Conservation (phyloP, 2,797 vertebrate genomes). For the Agapornis canus region DNA sequence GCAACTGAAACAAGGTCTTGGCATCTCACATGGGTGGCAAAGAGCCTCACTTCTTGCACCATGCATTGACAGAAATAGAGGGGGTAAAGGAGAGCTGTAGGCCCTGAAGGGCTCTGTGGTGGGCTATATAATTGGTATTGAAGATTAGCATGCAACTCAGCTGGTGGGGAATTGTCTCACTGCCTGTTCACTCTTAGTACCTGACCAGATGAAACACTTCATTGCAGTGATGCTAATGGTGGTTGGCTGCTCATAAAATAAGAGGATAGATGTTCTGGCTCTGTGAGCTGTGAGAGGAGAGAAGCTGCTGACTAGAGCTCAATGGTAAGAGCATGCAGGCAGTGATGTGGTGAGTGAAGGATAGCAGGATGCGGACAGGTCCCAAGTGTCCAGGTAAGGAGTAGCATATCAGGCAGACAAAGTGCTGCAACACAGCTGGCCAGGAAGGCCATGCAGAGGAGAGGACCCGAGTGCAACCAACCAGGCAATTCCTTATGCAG, state of each 20-base stretch:
- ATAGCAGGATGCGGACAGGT: accelerated
- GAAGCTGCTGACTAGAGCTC: accelerated
- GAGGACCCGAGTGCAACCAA: neutral
- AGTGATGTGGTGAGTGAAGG: neutral
- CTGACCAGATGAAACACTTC: neutral
- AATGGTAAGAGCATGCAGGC: accelerated
- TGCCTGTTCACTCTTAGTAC: no score
- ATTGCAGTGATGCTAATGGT: neutral
- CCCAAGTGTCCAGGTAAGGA: neutral
- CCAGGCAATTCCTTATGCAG: neutral
- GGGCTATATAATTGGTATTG: no score
- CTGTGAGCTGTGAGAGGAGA: neutral
- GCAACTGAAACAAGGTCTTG: neutral
- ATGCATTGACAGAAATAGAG: neutral
- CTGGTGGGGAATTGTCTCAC: no score
- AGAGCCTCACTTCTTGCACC: neutral
- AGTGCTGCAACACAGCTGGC: neutral
- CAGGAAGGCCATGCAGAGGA: neutral
- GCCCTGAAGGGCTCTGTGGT: no score
- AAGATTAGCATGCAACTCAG: no score
- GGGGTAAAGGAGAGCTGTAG: no score
- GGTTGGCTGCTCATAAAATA: neutral
- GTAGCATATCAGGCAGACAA: neutral
- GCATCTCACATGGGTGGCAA: neutral
- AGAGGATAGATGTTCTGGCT: accelerated